A percentile compares a stretch with the other conserved stretches of the same genome.
These are phyloP conservation scores for Nettapus auritus DNA, from an alignment of 2,113 vertebrate species.

Conservation along the genomic window DNA sequence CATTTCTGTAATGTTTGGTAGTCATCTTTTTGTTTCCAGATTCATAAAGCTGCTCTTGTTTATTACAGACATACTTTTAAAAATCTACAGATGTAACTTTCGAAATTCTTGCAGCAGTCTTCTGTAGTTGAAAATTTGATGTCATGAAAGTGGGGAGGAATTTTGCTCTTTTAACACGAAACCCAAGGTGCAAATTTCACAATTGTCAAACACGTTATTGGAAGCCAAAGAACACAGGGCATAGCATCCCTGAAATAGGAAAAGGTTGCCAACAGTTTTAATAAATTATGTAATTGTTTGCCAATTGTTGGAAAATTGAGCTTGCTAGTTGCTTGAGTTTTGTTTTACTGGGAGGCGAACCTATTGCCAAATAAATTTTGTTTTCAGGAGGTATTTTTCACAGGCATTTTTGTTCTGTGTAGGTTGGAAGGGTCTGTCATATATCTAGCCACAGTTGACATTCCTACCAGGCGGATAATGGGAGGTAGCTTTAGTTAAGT, in stretches of 20 bases:
- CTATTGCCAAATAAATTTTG: background rate
- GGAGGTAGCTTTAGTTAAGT: background rate
- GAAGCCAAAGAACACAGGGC: background rate
- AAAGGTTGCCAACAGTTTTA: background rate
- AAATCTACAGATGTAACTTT: background rate
- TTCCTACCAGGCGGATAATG: background rate
- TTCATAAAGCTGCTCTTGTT: conserved; percentile 29
- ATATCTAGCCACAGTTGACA: background rate
- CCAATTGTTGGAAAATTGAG: background rate
- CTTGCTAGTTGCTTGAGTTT: background rate
- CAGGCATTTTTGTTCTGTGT: background rate
- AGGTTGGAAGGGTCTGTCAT: background rate
- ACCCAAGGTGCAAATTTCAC: background rate
- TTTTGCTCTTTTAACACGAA: background rate
- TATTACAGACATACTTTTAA: background rate
- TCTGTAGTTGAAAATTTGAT: background rate
- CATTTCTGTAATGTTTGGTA: background rate
- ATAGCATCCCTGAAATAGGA: background rate
- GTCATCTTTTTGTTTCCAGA: background rate
- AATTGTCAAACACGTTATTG: background rate
- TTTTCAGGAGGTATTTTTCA: background rate
- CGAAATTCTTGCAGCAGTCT: background rate
- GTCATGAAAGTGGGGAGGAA: background rate
- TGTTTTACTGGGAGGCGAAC: background rate
- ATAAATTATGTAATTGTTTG: background rate